These are phyloP conservation scores for Chaetorhynchus papuensis DNA, from an alignment of 2,113 vertebrate genomes.

Conservation along the genomic window DNA sequence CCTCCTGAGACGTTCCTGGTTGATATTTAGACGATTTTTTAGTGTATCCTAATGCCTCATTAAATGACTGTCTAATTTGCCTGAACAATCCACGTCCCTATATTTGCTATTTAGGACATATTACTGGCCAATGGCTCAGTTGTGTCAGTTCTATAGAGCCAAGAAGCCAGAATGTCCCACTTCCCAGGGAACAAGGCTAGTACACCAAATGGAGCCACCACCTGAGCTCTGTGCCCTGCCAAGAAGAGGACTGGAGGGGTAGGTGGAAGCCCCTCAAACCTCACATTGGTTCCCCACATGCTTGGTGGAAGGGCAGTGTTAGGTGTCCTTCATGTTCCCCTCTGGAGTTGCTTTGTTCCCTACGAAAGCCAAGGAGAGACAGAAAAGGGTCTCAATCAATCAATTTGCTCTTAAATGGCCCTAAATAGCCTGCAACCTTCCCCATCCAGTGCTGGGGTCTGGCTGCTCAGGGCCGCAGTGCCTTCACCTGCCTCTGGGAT, in stretches of 20 bases:
- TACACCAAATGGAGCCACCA: neutral
- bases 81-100: neutral
- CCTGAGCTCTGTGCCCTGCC: neutral
- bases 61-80: neutral
- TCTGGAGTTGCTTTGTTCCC: neutral
- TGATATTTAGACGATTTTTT: neutral
- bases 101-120: neutral
- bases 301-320: neutral
- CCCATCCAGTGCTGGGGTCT: neutral
- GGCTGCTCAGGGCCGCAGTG: neutral
- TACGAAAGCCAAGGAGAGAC: neutral
- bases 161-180: neutral
- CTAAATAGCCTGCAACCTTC: neutral
- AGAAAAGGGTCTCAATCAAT: neutral
- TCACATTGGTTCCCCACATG: neutral
- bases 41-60: neutral
- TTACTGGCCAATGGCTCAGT: neutral
- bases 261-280: neutral
- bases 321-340: neutral
- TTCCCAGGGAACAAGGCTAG: neutral
- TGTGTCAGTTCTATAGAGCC: fast-evolving
- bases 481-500: neutral
- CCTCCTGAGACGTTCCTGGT: neutral
- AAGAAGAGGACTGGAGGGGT: neutral
- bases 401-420: neutral